phyloP scores from a whole-genome alignment of 2,888 invertebrate species.

The Meiosimyza platycephala region DNA sequence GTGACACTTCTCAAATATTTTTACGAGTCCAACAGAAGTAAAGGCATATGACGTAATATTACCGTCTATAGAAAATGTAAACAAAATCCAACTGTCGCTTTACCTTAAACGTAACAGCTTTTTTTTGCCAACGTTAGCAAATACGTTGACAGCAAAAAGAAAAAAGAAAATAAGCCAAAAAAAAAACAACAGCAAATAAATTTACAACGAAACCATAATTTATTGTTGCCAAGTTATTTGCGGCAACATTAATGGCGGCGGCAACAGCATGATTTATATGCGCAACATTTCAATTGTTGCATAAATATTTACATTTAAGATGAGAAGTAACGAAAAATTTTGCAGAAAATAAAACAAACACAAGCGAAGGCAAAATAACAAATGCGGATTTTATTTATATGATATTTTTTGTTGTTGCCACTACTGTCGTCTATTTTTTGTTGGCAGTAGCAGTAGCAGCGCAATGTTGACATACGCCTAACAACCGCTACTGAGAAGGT shows the following conservation, averaged over 20 bases:
- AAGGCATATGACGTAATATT: too few species aligned
- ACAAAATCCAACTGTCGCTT: too few species aligned
- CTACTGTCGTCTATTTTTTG: neutral
- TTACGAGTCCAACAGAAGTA: too few species aligned
- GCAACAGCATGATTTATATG: constrained; percentile 24
- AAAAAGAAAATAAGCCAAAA: too few species aligned
- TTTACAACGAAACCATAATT: neutral
- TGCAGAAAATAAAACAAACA: too few species aligned
- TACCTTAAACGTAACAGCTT: too few species aligned
- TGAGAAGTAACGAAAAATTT: neutral
- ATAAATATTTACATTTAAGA: constrained; percentile 18
- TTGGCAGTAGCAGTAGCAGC: neutral
- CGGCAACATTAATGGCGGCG: constrained; percentile 23
- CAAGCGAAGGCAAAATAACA: too few species aligned
- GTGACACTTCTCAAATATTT: too few species aligned
- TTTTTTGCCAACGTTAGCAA: too few species aligned
- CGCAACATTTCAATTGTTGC: constrained; percentile 32
- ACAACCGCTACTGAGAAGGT: neutral
- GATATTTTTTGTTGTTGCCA: neutral
- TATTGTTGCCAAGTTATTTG: constrained; percentile 23
- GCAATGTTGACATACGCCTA: constrained; percentile 5
- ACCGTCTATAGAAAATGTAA: too few species aligned
- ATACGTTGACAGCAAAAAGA: too few species aligned
- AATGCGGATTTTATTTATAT: too few species aligned
- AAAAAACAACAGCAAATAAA: neutral